These are phyloP conservation scores for Botia almorhae DNA, from an alignment of 2,797 vertebrate genomes.

Conservation along the genomic window DNA sequence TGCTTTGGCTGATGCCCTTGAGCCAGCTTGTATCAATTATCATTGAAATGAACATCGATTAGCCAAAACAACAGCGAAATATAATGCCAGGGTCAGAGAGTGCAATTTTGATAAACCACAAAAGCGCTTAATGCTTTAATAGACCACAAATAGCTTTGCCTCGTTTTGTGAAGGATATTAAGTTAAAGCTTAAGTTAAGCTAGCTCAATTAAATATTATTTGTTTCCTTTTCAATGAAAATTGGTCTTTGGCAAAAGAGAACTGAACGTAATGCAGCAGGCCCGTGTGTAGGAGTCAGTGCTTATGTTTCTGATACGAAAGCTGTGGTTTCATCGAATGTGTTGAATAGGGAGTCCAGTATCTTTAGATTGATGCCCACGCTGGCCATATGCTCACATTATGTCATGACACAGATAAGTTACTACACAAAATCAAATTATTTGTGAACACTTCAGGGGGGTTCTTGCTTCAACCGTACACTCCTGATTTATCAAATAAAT, in stretches of 20 bases:
- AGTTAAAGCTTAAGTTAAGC: neutral
- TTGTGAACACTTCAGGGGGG: neutral
- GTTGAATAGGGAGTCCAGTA: neutral
- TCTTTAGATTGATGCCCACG: neutral
- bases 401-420: neutral
- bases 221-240: too few species aligned
- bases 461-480: neutral
- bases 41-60: constrained; percentile 25
- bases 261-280: neutral
- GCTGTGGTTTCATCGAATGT: constrained; percentile 5
- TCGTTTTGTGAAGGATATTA: neutral
- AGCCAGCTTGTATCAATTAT: constrained; percentile 21
- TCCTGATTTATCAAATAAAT: too few species aligned
- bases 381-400: constrained; percentile 34
- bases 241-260: too few species aligned
- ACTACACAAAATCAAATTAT: neutral
- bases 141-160: neutral
- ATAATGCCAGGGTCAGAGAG: neutral
- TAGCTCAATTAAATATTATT: constrained; percentile 34
- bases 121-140: constrained; percentile 1
- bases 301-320: constrained; percentile 10
- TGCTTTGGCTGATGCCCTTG: neutral
- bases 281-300: neutral
- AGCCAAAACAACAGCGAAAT: neutral
- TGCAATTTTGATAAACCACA: constrained; percentile 13